A percentile compares a stretch with the other conserved stretches of the same genome.
Conservation (phyloP, 2,888 invertebrate species). For the Euzophera pinguis region DNA sequence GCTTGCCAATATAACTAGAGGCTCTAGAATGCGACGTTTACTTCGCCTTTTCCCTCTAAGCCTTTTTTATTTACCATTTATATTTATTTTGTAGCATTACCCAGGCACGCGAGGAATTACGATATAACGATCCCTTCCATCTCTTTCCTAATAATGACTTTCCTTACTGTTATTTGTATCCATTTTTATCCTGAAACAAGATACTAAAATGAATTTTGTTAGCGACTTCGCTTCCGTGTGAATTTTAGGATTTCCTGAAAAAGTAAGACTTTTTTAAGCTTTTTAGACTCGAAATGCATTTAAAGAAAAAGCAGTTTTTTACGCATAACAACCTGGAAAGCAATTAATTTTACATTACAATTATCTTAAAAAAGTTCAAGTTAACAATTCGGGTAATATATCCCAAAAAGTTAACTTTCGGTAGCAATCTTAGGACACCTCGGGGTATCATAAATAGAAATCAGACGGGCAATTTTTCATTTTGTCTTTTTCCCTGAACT, state of each 20-base stretch:
- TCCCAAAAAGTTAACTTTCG: neutral
- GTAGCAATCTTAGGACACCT: neutral
- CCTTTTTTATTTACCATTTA: neutral
- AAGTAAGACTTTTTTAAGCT: too few relatives aligned
- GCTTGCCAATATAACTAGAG: too few relatives aligned
- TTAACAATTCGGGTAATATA: constrained; percentile 9
- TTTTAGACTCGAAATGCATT: too few relatives aligned
- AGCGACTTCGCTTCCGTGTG: neutral
- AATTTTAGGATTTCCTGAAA: too few relatives aligned
- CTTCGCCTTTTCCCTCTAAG: neutral
- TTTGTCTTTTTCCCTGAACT: too few relatives aligned
- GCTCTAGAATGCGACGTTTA: too few relatives aligned
- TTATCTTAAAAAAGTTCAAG: constrained; percentile 6
- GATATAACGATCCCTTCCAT: neutral
- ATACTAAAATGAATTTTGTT: too few relatives aligned
- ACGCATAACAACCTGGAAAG: neutral
- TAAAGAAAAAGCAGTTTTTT: too few relatives aligned
- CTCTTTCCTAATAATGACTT: constrained; percentile 1
- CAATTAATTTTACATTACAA: constrained; percentile 15
- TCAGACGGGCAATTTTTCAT: too few relatives aligned
- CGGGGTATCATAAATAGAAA: neutral
- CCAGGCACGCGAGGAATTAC: neutral
- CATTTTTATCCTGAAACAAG: neutral
- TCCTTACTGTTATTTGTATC: constrained; percentile 2
- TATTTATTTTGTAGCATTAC: constrained; percentile 2